phyloP scores from a whole-genome alignment of 2,888 invertebrate species.

The Agonopterix alstromeriana region DNA sequence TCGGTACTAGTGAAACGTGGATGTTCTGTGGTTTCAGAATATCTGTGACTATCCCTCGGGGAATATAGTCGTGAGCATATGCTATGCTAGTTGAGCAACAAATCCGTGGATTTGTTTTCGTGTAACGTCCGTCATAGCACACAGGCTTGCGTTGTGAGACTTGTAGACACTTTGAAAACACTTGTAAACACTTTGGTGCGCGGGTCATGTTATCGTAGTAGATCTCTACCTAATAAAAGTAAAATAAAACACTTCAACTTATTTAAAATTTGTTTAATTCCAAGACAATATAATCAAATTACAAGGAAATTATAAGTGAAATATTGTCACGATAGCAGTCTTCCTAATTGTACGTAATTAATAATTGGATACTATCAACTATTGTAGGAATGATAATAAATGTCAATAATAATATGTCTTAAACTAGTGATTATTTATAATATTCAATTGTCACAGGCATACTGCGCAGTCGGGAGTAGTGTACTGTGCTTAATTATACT shows the following conservation, averaged over 20 bases:
- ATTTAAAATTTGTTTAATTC: slow-evolving; percentile 44
- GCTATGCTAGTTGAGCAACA: no score
- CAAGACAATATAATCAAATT: slow-evolving; percentile 33
- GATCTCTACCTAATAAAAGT: no score
- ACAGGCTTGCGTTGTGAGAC: no score
- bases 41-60: no score
- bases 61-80: no score
- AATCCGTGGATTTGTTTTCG: no score
- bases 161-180: no score
- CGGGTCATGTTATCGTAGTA: no score
- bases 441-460: slow-evolving; percentile 18
- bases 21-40: no score
- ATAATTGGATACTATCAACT: slow-evolving; percentile 14
- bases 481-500: slow-evolving; percentile 1
- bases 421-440: slow-evolving; percentile 12
- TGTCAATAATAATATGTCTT: slow-evolving; percentile 15
- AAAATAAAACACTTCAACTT: slow-evolving; percentile 29
- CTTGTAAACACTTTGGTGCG: no score
- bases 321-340: slow-evolving; percentile 41
- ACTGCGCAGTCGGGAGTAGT: slow-evolving; percentile 12
- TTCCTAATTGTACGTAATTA: slow-evolving; percentile 29
- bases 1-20: no score
- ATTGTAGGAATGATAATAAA: slow-evolving; percentile 32
- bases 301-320: slow-evolving; percentile 26
- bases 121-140: no score